Percentiles rank a stretch among this genome's conserved stretches.
phyloP scores from a whole-genome alignment of 2,113 vertebrate species.

The Prunella himalayana region DNA sequence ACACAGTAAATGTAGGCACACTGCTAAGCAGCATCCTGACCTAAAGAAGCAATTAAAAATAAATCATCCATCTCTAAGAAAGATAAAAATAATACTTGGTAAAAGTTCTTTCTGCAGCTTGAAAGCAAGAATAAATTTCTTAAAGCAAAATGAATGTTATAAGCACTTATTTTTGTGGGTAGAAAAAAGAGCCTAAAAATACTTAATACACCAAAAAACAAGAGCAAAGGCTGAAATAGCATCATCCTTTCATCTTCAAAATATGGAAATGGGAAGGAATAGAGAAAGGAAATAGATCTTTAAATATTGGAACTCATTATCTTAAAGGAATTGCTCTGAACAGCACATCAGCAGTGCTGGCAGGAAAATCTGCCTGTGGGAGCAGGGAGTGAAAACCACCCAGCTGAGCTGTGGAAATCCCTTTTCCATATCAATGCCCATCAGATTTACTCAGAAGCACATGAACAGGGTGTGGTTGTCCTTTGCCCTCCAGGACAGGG shows the following conservation, averaged over 20 bases:
- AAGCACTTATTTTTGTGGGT: conserved; percentile 37
- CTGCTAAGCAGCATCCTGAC: conserved; percentile 45
- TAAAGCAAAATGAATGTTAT: conserved; percentile 63
- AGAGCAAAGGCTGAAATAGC: not conserved
- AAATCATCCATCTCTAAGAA: conserved; percentile 62
- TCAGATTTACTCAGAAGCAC: no score
- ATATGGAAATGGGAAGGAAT: not conserved
- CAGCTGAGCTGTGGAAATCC: not conserved
- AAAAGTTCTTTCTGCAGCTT: conserved; percentile 59
- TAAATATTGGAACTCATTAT: conserved; percentile 8
- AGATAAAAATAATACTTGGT: conserved; percentile 62
- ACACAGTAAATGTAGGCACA: conserved; percentile 1
- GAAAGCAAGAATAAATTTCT: conserved; percentile 56
- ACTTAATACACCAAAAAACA: not conserved
- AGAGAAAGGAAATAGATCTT: not conserved
- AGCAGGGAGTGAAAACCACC: not conserved
- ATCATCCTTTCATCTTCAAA: not conserved
- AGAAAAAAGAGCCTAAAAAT: conserved; percentile 18
- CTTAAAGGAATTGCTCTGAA: not conserved
- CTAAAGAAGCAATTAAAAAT: conserved; percentile 68
- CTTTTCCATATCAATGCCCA: not conserved
- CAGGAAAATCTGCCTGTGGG: not conserved
- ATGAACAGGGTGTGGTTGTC: not conserved
- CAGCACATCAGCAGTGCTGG: not conserved
- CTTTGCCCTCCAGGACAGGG: not conserved